phyloP scores from a whole-genome alignment of 2,113 vertebrate species.

The Chaetorhynchus papuensis region DNA sequence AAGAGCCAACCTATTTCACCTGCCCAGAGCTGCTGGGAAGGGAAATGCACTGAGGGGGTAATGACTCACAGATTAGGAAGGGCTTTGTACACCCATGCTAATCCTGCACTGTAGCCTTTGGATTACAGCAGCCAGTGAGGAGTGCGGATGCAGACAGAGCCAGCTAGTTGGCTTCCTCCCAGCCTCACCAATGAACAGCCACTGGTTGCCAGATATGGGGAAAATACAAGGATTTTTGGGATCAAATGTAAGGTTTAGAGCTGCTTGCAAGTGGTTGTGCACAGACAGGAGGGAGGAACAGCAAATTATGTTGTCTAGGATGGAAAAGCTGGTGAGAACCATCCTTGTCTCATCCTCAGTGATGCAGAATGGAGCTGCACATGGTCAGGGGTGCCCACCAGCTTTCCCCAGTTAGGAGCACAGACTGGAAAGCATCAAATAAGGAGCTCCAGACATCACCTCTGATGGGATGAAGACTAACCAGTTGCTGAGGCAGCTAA shows the following conservation, averaged over 20 bases:
- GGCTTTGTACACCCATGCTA: conserved; percentile 49
- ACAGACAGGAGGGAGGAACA: background rate
- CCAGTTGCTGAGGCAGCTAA: background rate
- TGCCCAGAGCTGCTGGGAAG: conserved; percentile 16
- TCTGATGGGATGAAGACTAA: background rate
- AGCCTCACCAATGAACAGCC: background rate
- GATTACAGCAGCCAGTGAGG: background rate
- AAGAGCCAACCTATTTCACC: background rate
- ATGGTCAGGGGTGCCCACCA: background rate
- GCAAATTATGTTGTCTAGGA: background rate
- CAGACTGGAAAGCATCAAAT: background rate
- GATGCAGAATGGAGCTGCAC: background rate
- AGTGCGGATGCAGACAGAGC: background rate
- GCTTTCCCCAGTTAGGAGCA: background rate
- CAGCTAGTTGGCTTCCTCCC: background rate
- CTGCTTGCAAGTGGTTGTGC: background rate
- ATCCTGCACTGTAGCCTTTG: conserved; percentile 33
- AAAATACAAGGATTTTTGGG: background rate
- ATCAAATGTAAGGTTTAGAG: background rate
- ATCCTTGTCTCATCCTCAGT: background rate
- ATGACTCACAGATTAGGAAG: conserved; percentile 54
- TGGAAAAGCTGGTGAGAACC: background rate
- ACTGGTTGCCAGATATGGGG: background rate
- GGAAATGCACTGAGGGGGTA: background rate
- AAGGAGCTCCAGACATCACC: background rate